Conservation (phyloP, 2,113 vertebrate species). For the Ahaetulla prasina region DNA sequence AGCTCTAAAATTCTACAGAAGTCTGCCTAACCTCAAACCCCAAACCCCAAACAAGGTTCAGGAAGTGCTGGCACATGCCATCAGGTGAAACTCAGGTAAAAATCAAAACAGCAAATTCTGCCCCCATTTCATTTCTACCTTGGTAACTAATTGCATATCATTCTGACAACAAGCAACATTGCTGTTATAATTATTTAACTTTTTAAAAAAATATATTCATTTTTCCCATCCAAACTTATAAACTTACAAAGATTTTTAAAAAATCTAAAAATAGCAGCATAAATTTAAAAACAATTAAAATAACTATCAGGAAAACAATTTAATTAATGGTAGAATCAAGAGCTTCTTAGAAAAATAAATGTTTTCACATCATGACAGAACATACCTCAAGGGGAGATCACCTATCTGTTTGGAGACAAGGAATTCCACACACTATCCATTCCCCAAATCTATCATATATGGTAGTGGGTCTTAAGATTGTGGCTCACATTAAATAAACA, state of each 20-base stretch:
- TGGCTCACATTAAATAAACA: background rate
- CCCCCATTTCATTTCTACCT: background rate
- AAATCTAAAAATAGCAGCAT: background rate
- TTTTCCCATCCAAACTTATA: background rate
- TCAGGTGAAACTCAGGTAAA: background rate
- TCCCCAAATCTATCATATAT: background rate
- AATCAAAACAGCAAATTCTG: background rate
- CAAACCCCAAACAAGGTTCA: background rate
- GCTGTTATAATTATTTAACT: background rate
- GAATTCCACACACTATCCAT: background rate
- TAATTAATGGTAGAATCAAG: background rate
- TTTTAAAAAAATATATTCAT: background rate
- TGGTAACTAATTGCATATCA: background rate
- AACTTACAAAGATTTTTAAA: background rate
- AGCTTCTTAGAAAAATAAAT: background rate
- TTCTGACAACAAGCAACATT: background rate
- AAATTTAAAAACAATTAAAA: background rate
- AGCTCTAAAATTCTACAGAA: background rate
- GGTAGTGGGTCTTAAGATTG: background rate
- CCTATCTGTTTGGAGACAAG: background rate
- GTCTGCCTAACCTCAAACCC: background rate
- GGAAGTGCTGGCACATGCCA: background rate
- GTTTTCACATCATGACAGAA: background rate
- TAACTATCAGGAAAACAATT: background rate
- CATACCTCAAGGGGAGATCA: background rate